Percentiles rank a stretch among this genome's conserved stretches.
Evolutionary conservation across 2,888 invertebrate species (phyloP).

Genomic region (Ormyrus labotus): DNA sequence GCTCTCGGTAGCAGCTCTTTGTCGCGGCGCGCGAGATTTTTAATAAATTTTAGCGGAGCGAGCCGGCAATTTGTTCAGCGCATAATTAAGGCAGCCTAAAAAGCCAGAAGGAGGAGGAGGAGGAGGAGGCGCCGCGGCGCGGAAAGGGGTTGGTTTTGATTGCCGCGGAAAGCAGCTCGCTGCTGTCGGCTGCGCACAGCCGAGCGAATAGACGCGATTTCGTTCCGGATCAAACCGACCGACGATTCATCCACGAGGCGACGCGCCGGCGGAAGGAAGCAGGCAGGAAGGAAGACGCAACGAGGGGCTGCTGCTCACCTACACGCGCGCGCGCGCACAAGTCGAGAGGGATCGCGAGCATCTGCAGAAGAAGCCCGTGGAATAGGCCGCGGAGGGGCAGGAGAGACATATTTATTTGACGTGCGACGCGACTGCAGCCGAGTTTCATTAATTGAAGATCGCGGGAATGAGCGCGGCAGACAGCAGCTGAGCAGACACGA

Average conservation of each 20-base stretch:
- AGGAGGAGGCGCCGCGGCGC: slow-evolving; percentile 1
- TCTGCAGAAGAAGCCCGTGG: slow-evolving; percentile 57
- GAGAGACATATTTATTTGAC: slow-evolving; percentile 76
- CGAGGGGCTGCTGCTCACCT: slow-evolving; percentile 9
- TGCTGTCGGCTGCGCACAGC: slow-evolving; percentile 63
- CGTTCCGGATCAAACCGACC: slow-evolving; percentile 67
- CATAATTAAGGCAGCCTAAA: slow-evolving; percentile 50
- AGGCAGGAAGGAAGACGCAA: slow-evolving; percentile 56
- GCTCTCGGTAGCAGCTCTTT: slow-evolving; percentile 11
- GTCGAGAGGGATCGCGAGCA: slow-evolving; percentile 32
- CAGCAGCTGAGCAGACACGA: slow-evolving; percentile 64
- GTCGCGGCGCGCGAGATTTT: slow-evolving; percentile 23
- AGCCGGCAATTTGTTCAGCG: slow-evolving; percentile 36
- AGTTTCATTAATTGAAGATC: slow-evolving; percentile 77
- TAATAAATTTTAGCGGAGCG: slow-evolving; percentile 44
- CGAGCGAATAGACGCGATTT: slow-evolving; percentile 66
- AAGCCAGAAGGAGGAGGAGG: neutral
- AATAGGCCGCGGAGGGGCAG: slow-evolving; percentile 59
- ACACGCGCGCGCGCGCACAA: neutral
- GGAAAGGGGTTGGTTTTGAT: slow-evolving; percentile 47
- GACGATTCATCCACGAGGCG: slow-evolving; percentile 59
- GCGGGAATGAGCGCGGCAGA: slow-evolving; percentile 72
- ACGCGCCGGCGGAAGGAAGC: slow-evolving; percentile 54
- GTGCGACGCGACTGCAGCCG: slow-evolving; percentile 76
- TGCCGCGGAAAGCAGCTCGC: slow-evolving; percentile 42